Evolutionary conservation across 2,888 invertebrate genomes (phyloP).

Genomic region (Erynnis tages): DNA sequence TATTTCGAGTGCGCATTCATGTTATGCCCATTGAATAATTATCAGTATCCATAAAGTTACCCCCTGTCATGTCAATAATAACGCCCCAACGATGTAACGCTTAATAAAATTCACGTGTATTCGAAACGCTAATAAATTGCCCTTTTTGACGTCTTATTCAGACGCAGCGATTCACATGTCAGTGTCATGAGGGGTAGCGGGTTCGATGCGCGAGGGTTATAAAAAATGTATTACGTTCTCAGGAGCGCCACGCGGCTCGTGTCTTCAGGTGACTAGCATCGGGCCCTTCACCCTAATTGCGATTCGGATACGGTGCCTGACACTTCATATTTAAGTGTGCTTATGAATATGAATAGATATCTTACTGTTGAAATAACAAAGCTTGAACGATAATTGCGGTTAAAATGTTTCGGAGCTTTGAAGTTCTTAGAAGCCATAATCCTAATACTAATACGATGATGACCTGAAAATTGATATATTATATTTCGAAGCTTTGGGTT

Average conservation of each 20-base stretch:
- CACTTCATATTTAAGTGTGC: background rate
- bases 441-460: no score
- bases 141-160: conserved; percentile 77
- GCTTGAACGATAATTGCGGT: no score
- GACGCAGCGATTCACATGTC: conserved; percentile 54
- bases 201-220: conserved; percentile 44
- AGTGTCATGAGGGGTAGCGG: conserved; percentile 46
- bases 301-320: background rate
- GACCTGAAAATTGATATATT: no score
- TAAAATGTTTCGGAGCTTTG: no score
- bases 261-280: conserved; percentile 53
- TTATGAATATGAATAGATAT: background rate
- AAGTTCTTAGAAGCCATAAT: no score
- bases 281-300: conserved; percentile 39
- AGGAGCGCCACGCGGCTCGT: conserved; percentile 54
- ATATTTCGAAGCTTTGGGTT: no score
- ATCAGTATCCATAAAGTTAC: conserved; percentile 49
- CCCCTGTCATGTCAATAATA: conserved; percentile 45
- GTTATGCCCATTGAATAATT: conserved; percentile 26
- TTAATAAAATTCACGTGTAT: conserved; percentile 71
- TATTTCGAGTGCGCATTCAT: conserved; percentile 19
- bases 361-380: no score
- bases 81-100: conserved; percentile 69
- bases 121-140: conserved; percentile 65
- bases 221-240: conserved; percentile 52